A percentile compares a stretch with the other conserved stretches of the same genome.
Conservation (phyloP, 1,140 invertebrate species). For the Drosophila insularis region DNA sequence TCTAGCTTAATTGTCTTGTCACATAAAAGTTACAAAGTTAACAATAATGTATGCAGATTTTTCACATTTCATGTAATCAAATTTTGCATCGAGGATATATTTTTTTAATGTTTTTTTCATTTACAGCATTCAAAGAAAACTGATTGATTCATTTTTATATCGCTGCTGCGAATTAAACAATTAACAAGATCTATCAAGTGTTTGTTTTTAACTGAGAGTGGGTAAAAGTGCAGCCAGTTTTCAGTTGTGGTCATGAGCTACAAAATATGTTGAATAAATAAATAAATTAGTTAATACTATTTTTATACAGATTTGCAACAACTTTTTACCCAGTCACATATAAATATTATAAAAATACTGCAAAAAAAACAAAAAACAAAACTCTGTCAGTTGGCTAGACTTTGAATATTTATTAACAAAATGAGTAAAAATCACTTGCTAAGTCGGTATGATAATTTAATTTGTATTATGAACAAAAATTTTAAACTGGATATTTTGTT, state of each 20-base stretch:
- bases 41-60: background rate
- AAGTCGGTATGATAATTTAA: slow-evolving; percentile 53
- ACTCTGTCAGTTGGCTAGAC: background rate
- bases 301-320: background rate
- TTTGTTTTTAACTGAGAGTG: background rate
- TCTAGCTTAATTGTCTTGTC: background rate
- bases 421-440: slow-evolving; percentile 32
- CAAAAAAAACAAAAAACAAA: background rate
- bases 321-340: background rate
- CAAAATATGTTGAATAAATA: slow-evolving; percentile 57
- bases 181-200: background rate
- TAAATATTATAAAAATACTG: slow-evolving; percentile 4
- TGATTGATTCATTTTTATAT: slow-evolving; percentile 26
- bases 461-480: slow-evolving; percentile 4
- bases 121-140: background rate
- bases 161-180: background rate
- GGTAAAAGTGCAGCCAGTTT: slow-evolving; percentile 50
- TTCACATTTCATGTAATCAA: slow-evolving; percentile 15
- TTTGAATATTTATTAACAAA: slow-evolving; percentile 15
- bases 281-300: slow-evolving; percentile 35
- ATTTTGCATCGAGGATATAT: background rate
- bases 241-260: slow-evolving; percentile 50
- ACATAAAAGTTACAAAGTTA: slow-evolving; percentile 1
- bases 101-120: background rate
- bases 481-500: background rate